Conservation (phyloP, 2,797 vertebrate genomes). For the Gymnodraco acuticeps region DNA sequence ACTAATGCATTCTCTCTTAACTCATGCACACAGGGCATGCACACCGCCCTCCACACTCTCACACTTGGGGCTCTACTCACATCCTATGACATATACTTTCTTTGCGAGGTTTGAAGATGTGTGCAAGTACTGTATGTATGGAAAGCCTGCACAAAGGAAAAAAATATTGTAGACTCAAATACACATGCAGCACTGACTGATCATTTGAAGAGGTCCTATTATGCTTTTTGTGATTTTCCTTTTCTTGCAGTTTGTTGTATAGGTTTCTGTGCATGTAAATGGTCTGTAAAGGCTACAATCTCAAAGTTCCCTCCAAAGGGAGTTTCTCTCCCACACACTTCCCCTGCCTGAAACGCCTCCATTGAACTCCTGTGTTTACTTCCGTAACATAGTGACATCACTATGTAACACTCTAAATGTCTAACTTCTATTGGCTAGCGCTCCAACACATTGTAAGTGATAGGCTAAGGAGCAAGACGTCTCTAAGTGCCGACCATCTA, state of each 20-base stretch:
- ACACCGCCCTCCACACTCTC: conserved; percentile 14
- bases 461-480: too few relatives aligned
- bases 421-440: too few relatives aligned
- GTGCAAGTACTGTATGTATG: background rate
- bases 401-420: too few relatives aligned
- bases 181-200: background rate
- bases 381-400: too few relatives aligned
- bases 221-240: background rate
- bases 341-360: too few relatives aligned
- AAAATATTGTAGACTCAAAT: background rate
- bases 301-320: too few relatives aligned
- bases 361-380: too few relatives aligned
- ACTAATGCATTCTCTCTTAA: conserved; percentile 53
- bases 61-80: background rate
- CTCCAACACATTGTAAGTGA: too few relatives aligned
- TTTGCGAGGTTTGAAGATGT: background rate
- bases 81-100: conserved; percentile 9
- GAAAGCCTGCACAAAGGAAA: background rate
- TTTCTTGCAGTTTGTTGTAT: background rate
- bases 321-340: too few relatives aligned
- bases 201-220: background rate
- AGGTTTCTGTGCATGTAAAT: too few relatives aligned
- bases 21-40: conserved; percentile 16
- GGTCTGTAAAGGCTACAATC: too few relatives aligned
- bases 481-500: too few relatives aligned